Conservation (phyloP, 1,140 invertebrate genomes). For the Atta colombica region DNA sequence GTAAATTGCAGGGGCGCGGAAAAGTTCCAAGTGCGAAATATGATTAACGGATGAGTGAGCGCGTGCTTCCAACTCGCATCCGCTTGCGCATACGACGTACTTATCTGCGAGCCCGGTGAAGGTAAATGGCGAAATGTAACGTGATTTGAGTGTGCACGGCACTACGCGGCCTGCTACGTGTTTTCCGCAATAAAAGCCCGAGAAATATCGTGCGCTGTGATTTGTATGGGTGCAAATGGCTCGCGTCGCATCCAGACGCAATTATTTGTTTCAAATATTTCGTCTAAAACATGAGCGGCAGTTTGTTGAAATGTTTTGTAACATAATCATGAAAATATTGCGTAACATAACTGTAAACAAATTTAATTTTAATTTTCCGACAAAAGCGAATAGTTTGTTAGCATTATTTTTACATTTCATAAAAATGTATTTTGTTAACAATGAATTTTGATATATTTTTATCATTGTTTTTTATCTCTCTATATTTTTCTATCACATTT, state of each 20-base stretch:
- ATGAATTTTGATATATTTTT: neutral
- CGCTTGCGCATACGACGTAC: slow-evolving; percentile 5
- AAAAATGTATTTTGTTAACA: neutral
- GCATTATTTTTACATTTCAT: neutral
- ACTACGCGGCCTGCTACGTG: neutral
- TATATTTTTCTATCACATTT: neutral
- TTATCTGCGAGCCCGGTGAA: slow-evolving; percentile 56
- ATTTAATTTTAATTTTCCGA: slow-evolving; percentile 11
- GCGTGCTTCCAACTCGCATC: slow-evolving; percentile 35
- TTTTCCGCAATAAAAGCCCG: slow-evolving; percentile 48
- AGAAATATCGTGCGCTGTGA: slow-evolving; percentile 20
- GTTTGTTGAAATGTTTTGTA: slow-evolving; percentile 28
- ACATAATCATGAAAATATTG: slow-evolving; percentile 26
- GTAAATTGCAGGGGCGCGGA: slow-evolving; percentile 63
- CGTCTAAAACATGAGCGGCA: slow-evolving; percentile 1
- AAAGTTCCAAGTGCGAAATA: slow-evolving; percentile 72
- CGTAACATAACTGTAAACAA: neutral
- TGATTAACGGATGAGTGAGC: slow-evolving; percentile 74
- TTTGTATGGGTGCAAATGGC: slow-evolving; percentile 27
- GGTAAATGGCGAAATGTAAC: slow-evolving; percentile 37
- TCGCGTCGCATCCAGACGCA: slow-evolving; percentile 21
- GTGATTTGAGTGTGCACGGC: slow-evolving; percentile 28
- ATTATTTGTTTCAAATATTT: slow-evolving; percentile 46
- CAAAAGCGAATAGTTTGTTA: neutral
- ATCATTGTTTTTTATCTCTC: neutral